phyloP scores from a whole-genome alignment of 2,888 invertebrate genomes.

The Antheraea assamensis region DNA sequence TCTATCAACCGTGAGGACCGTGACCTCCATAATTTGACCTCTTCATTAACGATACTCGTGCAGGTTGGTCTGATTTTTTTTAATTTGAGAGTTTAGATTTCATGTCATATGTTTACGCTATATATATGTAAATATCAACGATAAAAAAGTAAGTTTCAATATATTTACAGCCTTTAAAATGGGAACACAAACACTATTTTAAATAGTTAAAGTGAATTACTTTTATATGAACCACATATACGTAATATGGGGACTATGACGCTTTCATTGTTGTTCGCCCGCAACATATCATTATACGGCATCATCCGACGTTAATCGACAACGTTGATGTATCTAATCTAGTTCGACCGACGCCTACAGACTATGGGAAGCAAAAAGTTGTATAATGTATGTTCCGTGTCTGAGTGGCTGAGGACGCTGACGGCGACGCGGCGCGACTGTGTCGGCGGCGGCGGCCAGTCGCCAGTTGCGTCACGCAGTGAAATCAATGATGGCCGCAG shows the following conservation, averaged over 20 bases:
- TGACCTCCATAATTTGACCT: neutral
- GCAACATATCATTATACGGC: constrained; percentile 41
- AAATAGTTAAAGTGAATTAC: neutral
- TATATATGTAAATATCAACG: neutral
- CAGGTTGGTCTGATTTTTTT: neutral
- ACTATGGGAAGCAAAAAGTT: constrained; percentile 52
- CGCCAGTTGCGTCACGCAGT: constrained; percentile 66
- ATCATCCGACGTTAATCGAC: constrained; percentile 37
- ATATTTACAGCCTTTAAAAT: neutral
- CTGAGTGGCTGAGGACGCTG: constrained; percentile 40
- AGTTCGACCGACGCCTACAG: constrained; percentile 40
- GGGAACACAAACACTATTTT: neutral
- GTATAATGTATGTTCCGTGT: constrained; percentile 53
- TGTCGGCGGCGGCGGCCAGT: constrained; percentile 37
- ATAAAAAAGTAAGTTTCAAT: too few species aligned
- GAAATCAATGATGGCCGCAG: constrained; percentile 72
- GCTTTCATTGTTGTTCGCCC: constrained; percentile 37
- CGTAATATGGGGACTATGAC: constrained; percentile 15
- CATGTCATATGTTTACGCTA: neutral
- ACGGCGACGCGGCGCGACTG: neutral
- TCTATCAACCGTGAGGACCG: neutral
- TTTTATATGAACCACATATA: neutral
- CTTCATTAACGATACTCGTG: neutral
- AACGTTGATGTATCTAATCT: constrained; percentile 38
- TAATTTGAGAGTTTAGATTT: neutral